phyloP scores from a whole-genome alignment of 2,113 vertebrate species.

The Sitta europaea region DNA sequence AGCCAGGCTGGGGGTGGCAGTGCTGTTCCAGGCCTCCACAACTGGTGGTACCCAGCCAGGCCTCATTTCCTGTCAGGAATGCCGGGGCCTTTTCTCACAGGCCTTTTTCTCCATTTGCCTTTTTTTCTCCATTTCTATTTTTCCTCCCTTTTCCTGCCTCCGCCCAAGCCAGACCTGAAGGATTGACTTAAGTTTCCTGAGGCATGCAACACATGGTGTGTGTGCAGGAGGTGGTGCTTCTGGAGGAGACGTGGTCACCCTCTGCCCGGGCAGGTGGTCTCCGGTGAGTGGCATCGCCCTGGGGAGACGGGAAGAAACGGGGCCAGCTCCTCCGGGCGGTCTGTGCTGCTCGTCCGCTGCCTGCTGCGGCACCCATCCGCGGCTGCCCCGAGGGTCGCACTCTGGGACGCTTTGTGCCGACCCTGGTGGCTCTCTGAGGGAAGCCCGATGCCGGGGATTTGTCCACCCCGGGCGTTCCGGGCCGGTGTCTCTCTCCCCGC shows the following conservation, averaged over 20 bases:
- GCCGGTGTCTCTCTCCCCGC: neutral
- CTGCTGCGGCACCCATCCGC: neutral
- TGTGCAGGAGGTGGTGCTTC: accelerated
- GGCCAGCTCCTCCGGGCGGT: neutral
- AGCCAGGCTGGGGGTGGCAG: neutral
- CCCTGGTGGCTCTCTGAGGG: neutral
- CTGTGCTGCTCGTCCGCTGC: neutral
- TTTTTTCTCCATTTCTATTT: neutral
- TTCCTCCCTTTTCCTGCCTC: neutral
- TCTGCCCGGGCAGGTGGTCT: neutral
- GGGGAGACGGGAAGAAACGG: accelerated
- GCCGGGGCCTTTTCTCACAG: neutral
- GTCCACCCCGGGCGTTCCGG: accelerated
- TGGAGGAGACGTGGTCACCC: accelerated
- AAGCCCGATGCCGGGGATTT: accelerated
- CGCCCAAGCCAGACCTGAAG: neutral
- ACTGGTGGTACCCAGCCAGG: neutral
- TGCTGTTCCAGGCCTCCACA: neutral
- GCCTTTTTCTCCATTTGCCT: neutral
- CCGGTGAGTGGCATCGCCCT: neutral
- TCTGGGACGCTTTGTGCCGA: accelerated
- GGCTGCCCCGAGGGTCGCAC: accelerated
- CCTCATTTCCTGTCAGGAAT: neutral
- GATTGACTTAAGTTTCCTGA: neutral
- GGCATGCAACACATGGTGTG: accelerated